phyloP scores from a whole-genome alignment of 2,888 invertebrate genomes.

The Tribolium freemani region DNA sequence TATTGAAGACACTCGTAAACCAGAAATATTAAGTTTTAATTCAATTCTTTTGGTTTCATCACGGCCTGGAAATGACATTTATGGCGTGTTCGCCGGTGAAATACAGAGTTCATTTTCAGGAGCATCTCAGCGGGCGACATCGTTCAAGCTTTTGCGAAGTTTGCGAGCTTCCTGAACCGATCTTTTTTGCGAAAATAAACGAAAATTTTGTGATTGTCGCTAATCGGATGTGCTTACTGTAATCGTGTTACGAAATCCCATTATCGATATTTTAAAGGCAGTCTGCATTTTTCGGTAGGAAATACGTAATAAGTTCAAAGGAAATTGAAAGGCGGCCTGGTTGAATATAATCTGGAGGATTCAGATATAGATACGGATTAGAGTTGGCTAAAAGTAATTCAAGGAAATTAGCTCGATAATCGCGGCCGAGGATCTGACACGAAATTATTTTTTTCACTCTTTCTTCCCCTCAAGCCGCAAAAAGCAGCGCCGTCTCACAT shows the following conservation, averaged over 20 bases:
- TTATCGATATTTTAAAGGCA: slow-evolving; percentile 35
- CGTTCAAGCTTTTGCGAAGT: slow-evolving; percentile 24
- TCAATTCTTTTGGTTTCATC: slow-evolving; percentile 51
- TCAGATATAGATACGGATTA: slow-evolving; percentile 45
- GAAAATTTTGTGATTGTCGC: slow-evolving; percentile 3
- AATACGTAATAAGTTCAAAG: slow-evolving; percentile 43
- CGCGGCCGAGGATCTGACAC: slow-evolving; percentile 43
- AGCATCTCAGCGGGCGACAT: slow-evolving; percentile 47
- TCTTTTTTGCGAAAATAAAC: slow-evolving; percentile 22
- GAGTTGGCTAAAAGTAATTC: slow-evolving; percentile 44
- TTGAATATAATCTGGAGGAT: slow-evolving; percentile 40
- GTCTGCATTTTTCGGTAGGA: slow-evolving; percentile 33
- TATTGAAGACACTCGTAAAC: slow-evolving; percentile 37
- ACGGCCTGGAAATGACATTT: slow-evolving; percentile 49
- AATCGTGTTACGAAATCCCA: slow-evolving; percentile 28
- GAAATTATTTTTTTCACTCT: slow-evolving; percentile 40
- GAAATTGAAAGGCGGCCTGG: slow-evolving; percentile 41
- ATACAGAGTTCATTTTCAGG: slow-evolving; percentile 53
- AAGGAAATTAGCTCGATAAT: slow-evolving; percentile 46
- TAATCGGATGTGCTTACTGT: slow-evolving; percentile 27
- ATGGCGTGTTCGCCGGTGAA: slow-evolving; percentile 51
- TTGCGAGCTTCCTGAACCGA: slow-evolving; percentile 8
- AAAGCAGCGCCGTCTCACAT: slow-evolving; percentile 10
- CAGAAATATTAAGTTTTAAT: slow-evolving; percentile 45
- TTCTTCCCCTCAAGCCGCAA: slow-evolving; percentile 7